A percentile compares a stretch with the other conserved stretches of the same genome.
These are phyloP conservation scores for Chanos chanos DNA, from an alignment of 2,797 vertebrate species.

Conservation along the genomic window DNA sequence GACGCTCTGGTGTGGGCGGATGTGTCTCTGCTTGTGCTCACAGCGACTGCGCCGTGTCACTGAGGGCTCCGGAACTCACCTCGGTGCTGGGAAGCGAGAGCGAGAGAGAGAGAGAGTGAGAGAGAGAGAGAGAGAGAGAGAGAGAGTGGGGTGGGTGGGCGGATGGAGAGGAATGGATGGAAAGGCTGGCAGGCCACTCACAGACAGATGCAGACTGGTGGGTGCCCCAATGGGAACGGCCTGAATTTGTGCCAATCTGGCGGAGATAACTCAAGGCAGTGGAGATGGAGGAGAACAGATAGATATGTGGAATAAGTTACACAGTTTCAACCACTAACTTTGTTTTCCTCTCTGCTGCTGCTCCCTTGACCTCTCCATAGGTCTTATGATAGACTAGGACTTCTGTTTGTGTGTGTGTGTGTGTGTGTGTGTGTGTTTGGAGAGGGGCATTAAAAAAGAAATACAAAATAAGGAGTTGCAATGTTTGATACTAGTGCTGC, in stretches of 20 bases:
- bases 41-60: constrained; percentile 61
- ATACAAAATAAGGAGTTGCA: constrained; percentile 44
- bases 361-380: constrained; percentile 36
- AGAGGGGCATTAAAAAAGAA: constrained; percentile 56
- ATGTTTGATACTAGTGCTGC: constrained; percentile 42
- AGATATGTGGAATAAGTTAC: constrained; percentile 30
- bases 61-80: constrained; percentile 39
- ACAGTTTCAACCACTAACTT: constrained; percentile 37
- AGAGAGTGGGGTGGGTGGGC: background rate
- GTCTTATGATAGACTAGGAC: constrained; percentile 46
- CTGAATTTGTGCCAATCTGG: constrained; percentile 45
- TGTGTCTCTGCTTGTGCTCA: constrained; percentile 68
- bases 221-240: constrained; percentile 60
- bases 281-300: constrained; percentile 36
- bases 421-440: no score
- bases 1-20: constrained; percentile 68
- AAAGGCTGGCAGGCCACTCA: constrained; percentile 57
- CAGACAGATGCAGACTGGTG: constrained; percentile 75
- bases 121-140: background rate
- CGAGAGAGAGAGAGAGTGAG: constrained; percentile 4
- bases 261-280: constrained; percentile 36
- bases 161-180: constrained; percentile 1
- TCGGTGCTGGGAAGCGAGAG: constrained; percentile 23
- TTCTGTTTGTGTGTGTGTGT: no score
- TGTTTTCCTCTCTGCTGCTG: constrained; percentile 42